Evolutionary conservation across 1,140 invertebrate genomes (phyloP).

Genomic region (Lycorma delicatula): DNA sequence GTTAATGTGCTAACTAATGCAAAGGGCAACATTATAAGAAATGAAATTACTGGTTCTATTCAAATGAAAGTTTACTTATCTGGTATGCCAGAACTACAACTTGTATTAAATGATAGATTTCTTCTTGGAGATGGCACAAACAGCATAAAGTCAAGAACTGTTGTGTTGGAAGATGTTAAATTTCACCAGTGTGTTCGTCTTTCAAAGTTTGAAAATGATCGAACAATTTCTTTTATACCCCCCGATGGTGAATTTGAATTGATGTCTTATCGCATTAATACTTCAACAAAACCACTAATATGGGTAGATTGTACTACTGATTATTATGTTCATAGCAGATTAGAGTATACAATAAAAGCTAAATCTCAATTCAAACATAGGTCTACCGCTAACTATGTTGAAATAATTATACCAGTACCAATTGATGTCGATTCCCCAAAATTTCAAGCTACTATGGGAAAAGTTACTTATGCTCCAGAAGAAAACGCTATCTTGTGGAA

Average conservation of each 20-base stretch:
- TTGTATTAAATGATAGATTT: slow-evolving; percentile 97
- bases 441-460: slow-evolving; percentile 96
- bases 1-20: slow-evolving; percentile 86
- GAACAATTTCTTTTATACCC: neutral
- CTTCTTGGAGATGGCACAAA: slow-evolving; percentile 96
- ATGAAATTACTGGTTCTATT: slow-evolving; percentile 96
- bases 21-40: slow-evolving; percentile 92
- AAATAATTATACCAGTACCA: slow-evolving; percentile 97
- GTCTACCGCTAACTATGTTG: slow-evolving; percentile 97
- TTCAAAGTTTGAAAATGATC: slow-evolving; percentile 46
- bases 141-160: slow-evolving; percentile 89
- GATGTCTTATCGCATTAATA: slow-evolving; percentile 62
- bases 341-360: slow-evolving; percentile 99
- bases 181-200: slow-evolving; percentile 98
- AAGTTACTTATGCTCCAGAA: slow-evolving; percentile 94
- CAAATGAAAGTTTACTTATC: slow-evolving; percentile 98
- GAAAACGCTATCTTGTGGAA: slow-evolving; percentile 96
- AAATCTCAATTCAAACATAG: slow-evolving; percentile 96
- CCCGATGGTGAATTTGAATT: neutral
- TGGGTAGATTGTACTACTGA: slow-evolving; percentile 99
- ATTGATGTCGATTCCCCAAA: slow-evolving; percentile 96
- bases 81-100: slow-evolving; percentile 94
- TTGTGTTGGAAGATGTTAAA: slow-evolving; percentile 97
- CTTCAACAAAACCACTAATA: slow-evolving; percentile 93
- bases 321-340: slow-evolving; percentile 90